Evolutionary conservation across 2,113 vertebrate species (phyloP), one percentile per base, ranked within the genome.

Genomic region (Oreotrochilus melanogaster): DNA sequence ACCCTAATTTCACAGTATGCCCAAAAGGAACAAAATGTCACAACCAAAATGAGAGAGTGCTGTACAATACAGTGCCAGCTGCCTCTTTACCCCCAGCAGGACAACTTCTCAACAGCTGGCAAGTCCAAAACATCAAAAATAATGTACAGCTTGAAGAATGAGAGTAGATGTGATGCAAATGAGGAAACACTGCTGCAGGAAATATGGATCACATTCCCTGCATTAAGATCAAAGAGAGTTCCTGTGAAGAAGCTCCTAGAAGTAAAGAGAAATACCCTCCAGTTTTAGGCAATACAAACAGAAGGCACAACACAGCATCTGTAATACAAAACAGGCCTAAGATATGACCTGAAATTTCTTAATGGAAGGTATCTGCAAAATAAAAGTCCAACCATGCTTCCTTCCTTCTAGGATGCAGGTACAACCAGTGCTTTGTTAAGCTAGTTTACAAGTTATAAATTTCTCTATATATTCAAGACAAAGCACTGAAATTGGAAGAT

Each of bases 121-220:
- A 86, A 31, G 30, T 37, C 67, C 7, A 9, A 79, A 67, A 53
- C 45, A 71, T 12, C 48, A 75, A 35, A 83, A 76, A 1, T 11
- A 64, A 71, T 4, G 30, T 3, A 30, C 62, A 86, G 67, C 45
- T 83, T 47, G 7, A 81, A 67, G 5, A 25, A 18, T 15, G 24
- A n/a, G 0, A 37, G 16, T 21, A 47, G 35, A 6, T 9, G 22
- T 14, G 5, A 60, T 43, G 75, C 30, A 57, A 43, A 50, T 4
- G 25, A 66, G 33, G 42, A 84, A 69, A 56, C 5, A 35, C 14
- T 78, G 85, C 42, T 50, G 51, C 57, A 66, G 72, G 31, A 57
- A 70, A 39, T 4, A 16, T 0, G 35, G 28, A 19, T 10, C 25
- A 60, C 2, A 0, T 74, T 76, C 23, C 69, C 35, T 56, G 30